Evolutionary conservation across 2,113 vertebrate genomes (phyloP).

Genomic region (Corapipo altera): DNA sequence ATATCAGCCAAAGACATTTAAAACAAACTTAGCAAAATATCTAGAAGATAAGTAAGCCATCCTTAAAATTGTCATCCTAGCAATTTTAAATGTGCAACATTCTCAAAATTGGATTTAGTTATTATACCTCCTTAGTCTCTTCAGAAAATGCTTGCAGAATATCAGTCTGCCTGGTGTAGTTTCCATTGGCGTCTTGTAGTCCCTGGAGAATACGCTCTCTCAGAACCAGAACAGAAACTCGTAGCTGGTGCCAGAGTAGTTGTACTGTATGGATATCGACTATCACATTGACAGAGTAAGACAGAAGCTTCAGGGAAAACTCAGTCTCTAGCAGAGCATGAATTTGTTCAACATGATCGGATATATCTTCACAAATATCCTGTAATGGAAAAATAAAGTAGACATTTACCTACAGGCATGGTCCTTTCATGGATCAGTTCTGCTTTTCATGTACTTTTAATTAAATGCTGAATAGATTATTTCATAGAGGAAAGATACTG

Average conservation of each 20-base stretch:
- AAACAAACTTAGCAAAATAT: not conserved
- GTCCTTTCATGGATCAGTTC: not conserved
- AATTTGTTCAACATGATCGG: slow-evolving; percentile 98
- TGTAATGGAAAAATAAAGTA: slow-evolving; percentile 59
- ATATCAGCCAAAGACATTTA: not conserved
- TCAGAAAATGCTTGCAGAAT: slow-evolving; percentile 96
- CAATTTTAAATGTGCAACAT: not conserved
- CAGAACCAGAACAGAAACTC: slow-evolving; percentile 96
- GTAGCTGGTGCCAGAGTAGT: slow-evolving; percentile 96
- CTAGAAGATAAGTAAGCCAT: not conserved
- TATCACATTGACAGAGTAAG: slow-evolving; percentile 97
- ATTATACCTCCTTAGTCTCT: slow-evolving; percentile 88
- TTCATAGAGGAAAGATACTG: not conserved
- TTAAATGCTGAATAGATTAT: not conserved
- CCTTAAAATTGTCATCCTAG: not conserved
- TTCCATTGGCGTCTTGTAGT: slow-evolving; percentile 98
- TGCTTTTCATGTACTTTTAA: not conserved
- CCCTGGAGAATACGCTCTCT: slow-evolving; percentile 96
- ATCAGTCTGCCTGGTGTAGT: slow-evolving; percentile 95
- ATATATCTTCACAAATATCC: slow-evolving; percentile 99
- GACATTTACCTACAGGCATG: not conserved
- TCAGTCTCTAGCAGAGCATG: slow-evolving; percentile 97
- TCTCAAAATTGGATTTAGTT: not conserved
- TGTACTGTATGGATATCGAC: slow-evolving; percentile 94
- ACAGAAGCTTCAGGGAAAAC: slow-evolving; percentile 96